Conservation (phyloP, 1,140 invertebrate genomes). For the Drosophila dunni region DNA sequence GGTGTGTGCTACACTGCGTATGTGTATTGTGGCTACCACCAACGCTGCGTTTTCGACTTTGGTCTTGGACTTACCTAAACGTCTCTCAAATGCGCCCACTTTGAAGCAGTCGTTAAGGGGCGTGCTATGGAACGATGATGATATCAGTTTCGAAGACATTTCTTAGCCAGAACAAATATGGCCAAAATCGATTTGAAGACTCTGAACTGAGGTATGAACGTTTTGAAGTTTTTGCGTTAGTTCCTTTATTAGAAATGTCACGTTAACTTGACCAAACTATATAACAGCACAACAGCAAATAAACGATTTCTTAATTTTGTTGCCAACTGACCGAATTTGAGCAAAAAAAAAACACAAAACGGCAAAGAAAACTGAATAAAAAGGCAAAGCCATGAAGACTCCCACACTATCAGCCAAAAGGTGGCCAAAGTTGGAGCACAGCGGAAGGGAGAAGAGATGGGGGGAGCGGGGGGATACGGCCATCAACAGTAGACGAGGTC, state of each 20-base stretch:
- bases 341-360: constrained; percentile 37
- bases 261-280: constrained; percentile 24
- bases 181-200: constrained; percentile 64
- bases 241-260: constrained; percentile 41
- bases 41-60: constrained; percentile 6
- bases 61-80: constrained; percentile 73
- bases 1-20: no score
- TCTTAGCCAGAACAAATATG: constrained; percentile 61
- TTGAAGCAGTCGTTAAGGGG: constrained; percentile 80
- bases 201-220: constrained; percentile 40
- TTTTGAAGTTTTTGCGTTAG: constrained; percentile 23
- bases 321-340: constrained; percentile 65
- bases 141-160: constrained; percentile 83
- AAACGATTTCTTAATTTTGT: constrained; percentile 24
- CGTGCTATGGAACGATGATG: constrained; percentile 81
- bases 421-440: constrained; percentile 45
- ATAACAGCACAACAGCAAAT: constrained; percentile 34
- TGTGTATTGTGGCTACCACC: no score
- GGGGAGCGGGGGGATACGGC: background rate
- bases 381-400: constrained; percentile 55
- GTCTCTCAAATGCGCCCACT: constrained; percentile 82
- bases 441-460: background rate
- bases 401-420: constrained; percentile 66
- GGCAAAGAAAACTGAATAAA: constrained; percentile 66
- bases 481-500: constrained; percentile 36